Conservation (phyloP, 2,797 vertebrate species). For the Phataginus tetradactyla region DNA sequence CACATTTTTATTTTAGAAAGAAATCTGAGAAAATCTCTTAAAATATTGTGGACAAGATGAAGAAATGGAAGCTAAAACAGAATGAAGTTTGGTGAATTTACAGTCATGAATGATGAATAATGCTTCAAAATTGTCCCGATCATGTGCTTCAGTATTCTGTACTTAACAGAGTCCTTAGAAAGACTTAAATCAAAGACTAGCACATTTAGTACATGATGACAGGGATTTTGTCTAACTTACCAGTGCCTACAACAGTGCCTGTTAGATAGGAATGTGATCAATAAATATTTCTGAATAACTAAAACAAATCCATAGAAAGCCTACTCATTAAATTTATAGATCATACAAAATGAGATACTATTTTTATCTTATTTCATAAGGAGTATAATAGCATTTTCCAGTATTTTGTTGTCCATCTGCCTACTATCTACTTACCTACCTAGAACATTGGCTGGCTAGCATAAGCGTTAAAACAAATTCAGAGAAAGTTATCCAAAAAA, state of each 20-base stretch:
- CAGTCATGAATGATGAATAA: constrained; percentile 12
- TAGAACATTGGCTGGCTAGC: background rate
- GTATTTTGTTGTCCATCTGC: background rate
- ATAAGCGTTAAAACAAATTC: constrained; percentile 48
- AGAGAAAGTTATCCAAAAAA: background rate
- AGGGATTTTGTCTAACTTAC: background rate
- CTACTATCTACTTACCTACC: background rate
- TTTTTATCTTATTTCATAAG: constrained; percentile 31
- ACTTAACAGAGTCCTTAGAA: background rate
- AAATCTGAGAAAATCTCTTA: constrained; percentile 45
- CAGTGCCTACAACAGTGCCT: background rate
- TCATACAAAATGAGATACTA: background rate
- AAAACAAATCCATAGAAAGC: background rate
- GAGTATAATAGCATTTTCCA: constrained; percentile 20
- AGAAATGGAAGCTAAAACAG: background rate
- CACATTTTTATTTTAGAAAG: constrained; percentile 48
- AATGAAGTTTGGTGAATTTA: constrained; percentile 4
- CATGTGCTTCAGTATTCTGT: background rate
- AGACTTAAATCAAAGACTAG: constrained; percentile 12
- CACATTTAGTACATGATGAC: background rate
- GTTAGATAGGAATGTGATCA: background rate
- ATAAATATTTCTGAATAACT: background rate
- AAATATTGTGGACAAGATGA: constrained; percentile 31
- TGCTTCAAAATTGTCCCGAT: background rate
- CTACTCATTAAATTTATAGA: background rate